Conservation (phyloP, 1,140 invertebrate species). For the Brachionus plicatilis region DNA sequence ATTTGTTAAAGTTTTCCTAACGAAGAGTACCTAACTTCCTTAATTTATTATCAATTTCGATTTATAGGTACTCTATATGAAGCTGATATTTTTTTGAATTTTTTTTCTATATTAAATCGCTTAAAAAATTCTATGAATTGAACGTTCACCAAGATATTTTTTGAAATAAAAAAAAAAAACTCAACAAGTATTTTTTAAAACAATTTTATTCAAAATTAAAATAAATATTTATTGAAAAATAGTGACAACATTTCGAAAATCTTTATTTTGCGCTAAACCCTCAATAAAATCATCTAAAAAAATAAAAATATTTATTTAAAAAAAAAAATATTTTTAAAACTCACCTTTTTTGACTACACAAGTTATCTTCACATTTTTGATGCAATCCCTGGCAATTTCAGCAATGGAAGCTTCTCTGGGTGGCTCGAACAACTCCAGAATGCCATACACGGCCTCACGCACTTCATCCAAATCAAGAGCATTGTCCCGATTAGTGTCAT, state of each 20-base stretch:
- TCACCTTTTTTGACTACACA: constrained; percentile 32
- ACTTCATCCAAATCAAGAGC: constrained; percentile 3
- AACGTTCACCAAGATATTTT: no score
- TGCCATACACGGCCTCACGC: constrained; percentile 5
- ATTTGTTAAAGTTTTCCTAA: no score
- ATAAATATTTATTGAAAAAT: neutral
- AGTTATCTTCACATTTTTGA: constrained; percentile 35
- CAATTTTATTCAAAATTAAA: neutral
- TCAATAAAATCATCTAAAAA: constrained; percentile 17
- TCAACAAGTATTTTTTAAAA: no score
- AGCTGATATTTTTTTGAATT: no score
- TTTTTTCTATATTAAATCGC: no score
- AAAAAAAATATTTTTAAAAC: neutral
- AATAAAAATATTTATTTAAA: neutral
- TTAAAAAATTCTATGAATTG: no score
- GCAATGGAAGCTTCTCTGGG: neutral
- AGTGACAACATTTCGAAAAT: constrained; percentile 8
- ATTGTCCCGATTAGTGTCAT: constrained; percentile 17
- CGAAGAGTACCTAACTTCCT: no score
- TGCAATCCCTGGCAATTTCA: constrained; percentile 14
- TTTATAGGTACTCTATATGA: no score
- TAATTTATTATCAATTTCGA: no score
- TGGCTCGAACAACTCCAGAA: constrained; percentile 8
- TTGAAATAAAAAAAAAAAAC: no score
- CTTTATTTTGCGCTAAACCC: neutral